A percentile compares a stretch with the other conserved stretches of the same genome.
These are phyloP conservation scores for Drosophila fulvimacula DNA, from an alignment of 2,888 invertebrate genomes.

Conservation along the genomic window DNA sequence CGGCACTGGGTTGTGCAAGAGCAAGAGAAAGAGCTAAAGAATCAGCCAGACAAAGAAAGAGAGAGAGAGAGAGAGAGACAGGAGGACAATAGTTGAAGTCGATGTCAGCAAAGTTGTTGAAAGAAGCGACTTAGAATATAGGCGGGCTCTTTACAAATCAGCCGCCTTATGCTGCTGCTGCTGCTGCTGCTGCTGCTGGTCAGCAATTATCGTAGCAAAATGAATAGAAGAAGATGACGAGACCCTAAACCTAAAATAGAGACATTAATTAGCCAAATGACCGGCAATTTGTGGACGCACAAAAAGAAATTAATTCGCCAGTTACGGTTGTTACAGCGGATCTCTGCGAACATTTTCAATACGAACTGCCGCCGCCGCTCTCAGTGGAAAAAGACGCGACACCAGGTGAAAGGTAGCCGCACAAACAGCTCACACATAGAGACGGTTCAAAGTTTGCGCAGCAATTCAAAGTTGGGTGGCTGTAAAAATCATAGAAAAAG, in stretches of 20 bases:
- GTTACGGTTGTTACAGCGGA: slow-evolving; percentile 78
- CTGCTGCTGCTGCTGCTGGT: slow-evolving; percentile 15
- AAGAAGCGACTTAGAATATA: slow-evolving; percentile 50
- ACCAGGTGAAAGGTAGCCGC: slow-evolving; percentile 61
- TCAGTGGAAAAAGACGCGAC: slow-evolving; percentile 41
- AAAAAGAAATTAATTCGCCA: slow-evolving; percentile 77
- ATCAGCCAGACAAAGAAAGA: neutral
- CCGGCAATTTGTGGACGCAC: slow-evolving; percentile 64
- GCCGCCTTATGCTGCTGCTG: slow-evolving; percentile 7
- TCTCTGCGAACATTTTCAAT: slow-evolving; percentile 40
- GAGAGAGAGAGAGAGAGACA: slow-evolving; percentile 2
- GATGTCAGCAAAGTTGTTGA: slow-evolving; percentile 31
- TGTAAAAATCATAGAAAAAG: slow-evolving; percentile 13
- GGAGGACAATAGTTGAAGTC: neutral
- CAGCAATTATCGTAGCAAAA: slow-evolving; percentile 46
- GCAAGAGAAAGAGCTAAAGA: slow-evolving; percentile 42
- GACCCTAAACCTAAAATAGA: slow-evolving; percentile 72
- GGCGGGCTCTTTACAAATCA: slow-evolving; percentile 47
- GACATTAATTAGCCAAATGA: slow-evolving; percentile 81
- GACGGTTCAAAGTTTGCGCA: slow-evolving; percentile 53
- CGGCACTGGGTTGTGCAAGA: slow-evolving; percentile 56
- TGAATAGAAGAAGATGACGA: slow-evolving; percentile 61
- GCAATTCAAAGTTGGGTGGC: slow-evolving; percentile 44
- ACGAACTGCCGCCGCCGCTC: slow-evolving; percentile 14
- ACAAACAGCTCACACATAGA: neutral